Percentiles rank a stretch among this genome's conserved stretches.
phyloP scores from a whole-genome alignment of 1,140 invertebrate genomes.

The Plectrocnemia conspersa region DNA sequence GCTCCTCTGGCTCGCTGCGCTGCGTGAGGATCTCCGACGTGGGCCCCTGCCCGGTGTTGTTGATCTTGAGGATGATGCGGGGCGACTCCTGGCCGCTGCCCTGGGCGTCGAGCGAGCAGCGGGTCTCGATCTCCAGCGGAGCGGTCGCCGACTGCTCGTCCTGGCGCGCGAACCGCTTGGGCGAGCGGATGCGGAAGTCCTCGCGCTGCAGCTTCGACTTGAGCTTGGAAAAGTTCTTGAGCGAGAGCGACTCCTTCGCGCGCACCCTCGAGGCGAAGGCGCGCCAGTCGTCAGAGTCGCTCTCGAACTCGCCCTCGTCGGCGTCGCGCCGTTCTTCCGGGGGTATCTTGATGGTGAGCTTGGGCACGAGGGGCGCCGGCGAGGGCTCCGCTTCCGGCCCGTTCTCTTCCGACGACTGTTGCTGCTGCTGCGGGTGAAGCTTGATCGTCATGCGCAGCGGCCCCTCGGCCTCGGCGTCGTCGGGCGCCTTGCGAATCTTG shows the following conservation, averaged over 20 bases:
- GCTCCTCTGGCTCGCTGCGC: slow-evolving; percentile 16
- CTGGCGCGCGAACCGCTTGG: neutral
- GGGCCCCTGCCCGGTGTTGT: slow-evolving; percentile 50
- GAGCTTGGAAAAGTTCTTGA: no score
- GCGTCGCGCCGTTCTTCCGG: slow-evolving; percentile 35
- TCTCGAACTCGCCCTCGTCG: no score
- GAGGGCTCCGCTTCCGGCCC: slow-evolving; percentile 41
- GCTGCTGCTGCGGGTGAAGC: slow-evolving; percentile 35
- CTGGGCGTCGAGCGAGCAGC: slow-evolving; percentile 39
- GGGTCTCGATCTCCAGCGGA: slow-evolving; percentile 48
- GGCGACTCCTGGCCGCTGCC: slow-evolving; percentile 50
- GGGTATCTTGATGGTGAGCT: slow-evolving; percentile 45
- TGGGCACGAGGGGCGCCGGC: slow-evolving; percentile 43
- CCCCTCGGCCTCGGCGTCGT: slow-evolving; percentile 12
- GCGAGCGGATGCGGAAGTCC: neutral
- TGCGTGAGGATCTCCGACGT: slow-evolving; percentile 50
- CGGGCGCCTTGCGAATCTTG: slow-evolving; percentile 22
- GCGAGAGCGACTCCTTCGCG: no score
- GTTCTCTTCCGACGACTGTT: slow-evolving; percentile 46
- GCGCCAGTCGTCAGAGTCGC: no score
- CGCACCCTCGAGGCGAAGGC: no score
- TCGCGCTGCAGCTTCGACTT: neutral
- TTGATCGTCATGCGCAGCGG: slow-evolving; percentile 31
- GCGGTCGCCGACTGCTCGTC: neutral
- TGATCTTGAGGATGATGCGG: slow-evolving; percentile 52